Evolutionary conservation across 2,113 vertebrate genomes (phyloP), one percentile per base, ranked within the genome.

Genomic region (Garra rufa): DNA sequence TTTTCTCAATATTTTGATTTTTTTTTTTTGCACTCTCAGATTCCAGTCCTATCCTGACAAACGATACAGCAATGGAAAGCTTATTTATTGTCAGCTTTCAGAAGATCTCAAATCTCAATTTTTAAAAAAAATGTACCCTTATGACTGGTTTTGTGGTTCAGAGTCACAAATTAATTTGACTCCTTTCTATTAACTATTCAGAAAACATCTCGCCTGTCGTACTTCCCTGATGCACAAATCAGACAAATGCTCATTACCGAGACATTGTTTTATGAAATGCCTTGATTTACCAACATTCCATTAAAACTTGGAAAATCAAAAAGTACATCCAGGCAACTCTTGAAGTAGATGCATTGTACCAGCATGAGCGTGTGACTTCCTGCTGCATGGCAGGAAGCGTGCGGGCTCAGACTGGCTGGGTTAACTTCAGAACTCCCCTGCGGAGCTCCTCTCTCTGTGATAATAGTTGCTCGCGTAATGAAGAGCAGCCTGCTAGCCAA

Each of bases 391-490:
- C 93, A 93, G 95, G 95, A 95, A 91, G 92, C 88, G 86, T 90
- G 89, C 61, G 50, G 84, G 67, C 70, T 70, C 78, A 74, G 77
- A 88, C 83, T 87, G 85, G 89, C 90, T 89, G 92, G 93, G 92
- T 94, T 94, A 93, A 94, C 92, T 93, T 93, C 86, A 90, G 90
- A 93, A 93, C 92, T 92, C 92, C 93, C 88, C 92, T 88, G 93
- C 88, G 90, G 93, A 28, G 85, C 91, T 93, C 91, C 91, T 90
- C 93, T 92, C 91, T 91, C 91, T 90, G 91, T 88, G 91, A 94
- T 94, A 95, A 95, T 94, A 94, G 96, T 95, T 94, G 87, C 91
- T 96, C 95, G 95, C 96, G 95, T 97, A 98, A 96, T 97, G 95
- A 97, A 96, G 93, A 96, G 96, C 97, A 96, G 93, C 92, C 93